Percentiles rank a stretch among this genome's conserved stretches.
Conservation (phyloP, 2,113 vertebrate species). For the Rhagologus leucostigma region DNA sequence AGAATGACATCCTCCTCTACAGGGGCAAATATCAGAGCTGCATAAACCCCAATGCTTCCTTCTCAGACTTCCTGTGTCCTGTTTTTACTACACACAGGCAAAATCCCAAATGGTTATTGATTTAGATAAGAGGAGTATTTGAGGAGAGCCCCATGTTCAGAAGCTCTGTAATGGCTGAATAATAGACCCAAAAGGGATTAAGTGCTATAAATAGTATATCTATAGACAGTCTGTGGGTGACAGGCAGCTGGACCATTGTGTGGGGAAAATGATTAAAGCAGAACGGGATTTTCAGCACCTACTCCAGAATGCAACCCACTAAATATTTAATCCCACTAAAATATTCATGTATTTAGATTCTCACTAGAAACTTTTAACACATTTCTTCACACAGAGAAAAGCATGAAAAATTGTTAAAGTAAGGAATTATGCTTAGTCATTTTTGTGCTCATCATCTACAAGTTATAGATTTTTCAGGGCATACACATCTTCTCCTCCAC, state of each 20-base stretch:
- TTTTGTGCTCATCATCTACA: not conserved
- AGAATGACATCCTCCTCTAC: not conserved
- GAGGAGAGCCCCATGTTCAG: not conserved
- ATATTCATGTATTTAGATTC: not conserved
- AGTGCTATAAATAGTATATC: not conserved
- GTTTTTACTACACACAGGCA: not conserved
- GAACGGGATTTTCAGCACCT: not conserved
- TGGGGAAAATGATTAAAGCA: not conserved
- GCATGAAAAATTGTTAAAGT: not conserved
- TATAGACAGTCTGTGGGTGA: not conserved
- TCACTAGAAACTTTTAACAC: not conserved
- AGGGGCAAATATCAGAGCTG: not conserved
- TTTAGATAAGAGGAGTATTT: not conserved
- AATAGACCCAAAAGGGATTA: not conserved
- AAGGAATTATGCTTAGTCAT: rapidly evolving
- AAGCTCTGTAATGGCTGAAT: not conserved
- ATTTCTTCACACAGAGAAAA: not conserved
- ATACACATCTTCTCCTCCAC: not conserved
- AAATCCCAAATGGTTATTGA: not conserved
- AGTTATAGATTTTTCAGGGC: not conserved
- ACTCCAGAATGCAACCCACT: not conserved
- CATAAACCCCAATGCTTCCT: rapidly evolving
- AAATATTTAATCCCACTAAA: not conserved
- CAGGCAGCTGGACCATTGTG: not conserved
- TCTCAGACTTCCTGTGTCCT: rapidly evolving